Evolutionary conservation across 53 echinoderm and acorn worm species (phyloP), one percentile per base, ranked within the genome.

Genomic region (Stichopus horrens): DNA sequence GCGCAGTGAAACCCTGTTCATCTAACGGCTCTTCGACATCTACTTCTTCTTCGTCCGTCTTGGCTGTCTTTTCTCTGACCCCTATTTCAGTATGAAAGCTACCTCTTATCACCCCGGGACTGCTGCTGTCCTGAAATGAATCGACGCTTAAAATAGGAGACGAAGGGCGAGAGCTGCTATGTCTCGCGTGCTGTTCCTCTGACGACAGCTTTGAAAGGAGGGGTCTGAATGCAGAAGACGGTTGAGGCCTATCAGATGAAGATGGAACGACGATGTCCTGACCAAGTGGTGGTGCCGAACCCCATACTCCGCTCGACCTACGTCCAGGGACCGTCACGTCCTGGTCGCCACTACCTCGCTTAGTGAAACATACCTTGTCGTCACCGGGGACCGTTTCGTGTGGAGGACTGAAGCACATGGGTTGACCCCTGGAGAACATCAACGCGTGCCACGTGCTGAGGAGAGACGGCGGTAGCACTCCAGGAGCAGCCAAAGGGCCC

Each of bases 341-440:
- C 4, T 63, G 85, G 5, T 66, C 85, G 9, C 58, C 10, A 18
- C 52, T 65, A 6, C 85, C 66, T 16, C 66, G 63, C 4, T 19
- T 14, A 37, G 85, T 23, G 16, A 51, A 23, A 7, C 67, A 63
- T 37, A 52, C 23, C 85, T 21, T 85, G n/a, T 85, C 85, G 7
- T 85, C 85, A 13, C 37, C 85, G 9, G 10, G 52, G 8, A 23
- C 63, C 4, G 14, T 65, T 67, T 85, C 85, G 19, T 71, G 71
- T 52, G 85, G 52, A n/a, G 58, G 37, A 59, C 71, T 85, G 4
- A 85, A 59, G 67, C 85, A 85, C 74, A 75, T 19, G 53, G 75
- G 87, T 13, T 74, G 87, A 74, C 87, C 58, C 57, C 87, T 73
- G 14, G 87, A 53, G 37, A 87, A 87, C 87, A 87, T 87, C 5